A percentile compares a stretch with the other conserved stretches of the same genome.
These are phyloP conservation scores for Heterochromis multidens DNA, from an alignment of 2,113 vertebrate species.

Conservation along the genomic window DNA sequence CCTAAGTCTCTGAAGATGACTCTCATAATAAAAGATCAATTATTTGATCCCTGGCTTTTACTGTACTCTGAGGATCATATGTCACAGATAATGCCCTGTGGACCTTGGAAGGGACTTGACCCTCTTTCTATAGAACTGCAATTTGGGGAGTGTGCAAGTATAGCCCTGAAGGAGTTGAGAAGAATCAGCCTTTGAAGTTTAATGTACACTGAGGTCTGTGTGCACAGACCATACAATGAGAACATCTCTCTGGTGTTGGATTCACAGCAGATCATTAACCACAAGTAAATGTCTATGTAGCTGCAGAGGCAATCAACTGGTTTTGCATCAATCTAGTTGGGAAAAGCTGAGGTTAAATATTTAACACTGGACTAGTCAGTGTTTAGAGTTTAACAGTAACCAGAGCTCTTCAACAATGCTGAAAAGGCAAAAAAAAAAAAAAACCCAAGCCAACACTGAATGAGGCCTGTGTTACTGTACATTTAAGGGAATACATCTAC, in stretches of 20 bases:
- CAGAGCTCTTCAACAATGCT: neutral
- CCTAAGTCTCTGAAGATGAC: conserved; percentile 44
- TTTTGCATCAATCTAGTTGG: neutral
- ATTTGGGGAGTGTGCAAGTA: neutral
- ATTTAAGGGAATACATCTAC: neutral
- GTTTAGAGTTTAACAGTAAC: neutral
- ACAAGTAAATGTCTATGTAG: neutral
- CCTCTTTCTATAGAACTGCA: neutral
- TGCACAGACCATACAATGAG: neutral
- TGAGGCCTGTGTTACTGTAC: too few relatives aligned
- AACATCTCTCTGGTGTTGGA: neutral
- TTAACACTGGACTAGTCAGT: neutral
- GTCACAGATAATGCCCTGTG: conserved; percentile 12
- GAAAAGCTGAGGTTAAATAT: neutral
- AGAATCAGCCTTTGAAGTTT: neutral
- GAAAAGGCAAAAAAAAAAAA: neutral
- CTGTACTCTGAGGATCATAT: conserved; percentile 13
- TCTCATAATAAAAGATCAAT: conserved; percentile 51
- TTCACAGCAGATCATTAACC: conserved; percentile 12
- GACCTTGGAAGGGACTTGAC: neutral
- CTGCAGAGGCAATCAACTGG: neutral
- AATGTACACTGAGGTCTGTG: neutral
- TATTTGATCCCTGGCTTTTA: conserved; percentile 48
- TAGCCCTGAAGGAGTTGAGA: neutral
- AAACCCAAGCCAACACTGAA: neutral